These are phyloP conservation scores for Porites rus DNA, from an alignment of 92 coral and sea anemone species.

Conservation along the genomic window DNA sequence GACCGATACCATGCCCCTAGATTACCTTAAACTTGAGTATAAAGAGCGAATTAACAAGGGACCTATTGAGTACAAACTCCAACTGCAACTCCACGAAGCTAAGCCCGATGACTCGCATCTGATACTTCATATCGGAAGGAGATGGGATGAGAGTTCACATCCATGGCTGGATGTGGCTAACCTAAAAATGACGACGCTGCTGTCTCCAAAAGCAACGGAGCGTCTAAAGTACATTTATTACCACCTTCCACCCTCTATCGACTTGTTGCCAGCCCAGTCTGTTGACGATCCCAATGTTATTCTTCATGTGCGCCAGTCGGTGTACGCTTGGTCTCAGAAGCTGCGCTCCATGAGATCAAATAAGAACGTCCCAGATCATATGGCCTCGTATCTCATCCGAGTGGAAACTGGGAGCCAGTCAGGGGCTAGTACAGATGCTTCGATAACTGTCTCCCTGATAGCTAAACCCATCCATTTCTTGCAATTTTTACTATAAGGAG, in stretches of 20 bases:
- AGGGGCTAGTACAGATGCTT: constrained; percentile 62
- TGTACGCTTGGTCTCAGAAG: constrained; percentile 66
- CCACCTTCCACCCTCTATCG: constrained; percentile 63
- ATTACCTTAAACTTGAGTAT: constrained; percentile 74
- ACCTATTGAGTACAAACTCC: constrained; percentile 76
- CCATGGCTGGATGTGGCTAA: constrained; percentile 97
- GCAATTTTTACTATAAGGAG: no score
- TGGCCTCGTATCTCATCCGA: constrained; percentile 54
- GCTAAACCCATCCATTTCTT: constrained; percentile 39
- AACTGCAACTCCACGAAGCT: constrained; percentile 79
- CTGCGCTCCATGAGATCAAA: constrained; percentile 47
- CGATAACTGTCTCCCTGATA: constrained; percentile 64
- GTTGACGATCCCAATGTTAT: constrained; percentile 78
- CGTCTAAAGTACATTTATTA: constrained; percentile 61
- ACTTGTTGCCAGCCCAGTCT: constrained; percentile 77
- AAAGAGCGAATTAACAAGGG: constrained; percentile 67
- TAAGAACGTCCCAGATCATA: constrained; percentile 37
- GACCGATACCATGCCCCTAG: constrained; percentile 62
- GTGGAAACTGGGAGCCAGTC: constrained; percentile 69
- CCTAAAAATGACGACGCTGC: constrained; percentile 74
- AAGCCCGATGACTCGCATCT: constrained; percentile 70
- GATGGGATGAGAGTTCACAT: constrained; percentile 87
- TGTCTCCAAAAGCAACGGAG: constrained; percentile 75
- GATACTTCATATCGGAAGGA: constrained; percentile 70
- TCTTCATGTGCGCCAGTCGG: constrained; percentile 57